phyloP scores from a whole-genome alignment of 2,113 vertebrate species.

The Emydocephalus ijimae region DNA sequence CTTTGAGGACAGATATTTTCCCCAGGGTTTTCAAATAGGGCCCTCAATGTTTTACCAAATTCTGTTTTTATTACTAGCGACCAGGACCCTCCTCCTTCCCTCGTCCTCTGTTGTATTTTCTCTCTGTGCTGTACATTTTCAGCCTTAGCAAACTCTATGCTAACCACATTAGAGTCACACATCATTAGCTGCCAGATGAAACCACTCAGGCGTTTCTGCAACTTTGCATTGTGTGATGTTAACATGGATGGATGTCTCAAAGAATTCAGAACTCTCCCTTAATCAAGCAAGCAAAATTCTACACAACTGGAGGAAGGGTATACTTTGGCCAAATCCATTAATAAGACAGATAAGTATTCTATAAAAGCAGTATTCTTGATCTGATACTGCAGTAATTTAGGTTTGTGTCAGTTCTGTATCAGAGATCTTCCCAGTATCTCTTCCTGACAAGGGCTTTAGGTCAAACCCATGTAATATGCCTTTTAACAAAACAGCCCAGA shows the following conservation, averaged over 20 bases:
- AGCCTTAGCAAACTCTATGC: slow-evolving; percentile 3
- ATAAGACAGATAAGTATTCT: neutral
- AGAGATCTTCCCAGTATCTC: neutral
- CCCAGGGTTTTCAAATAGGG: neutral
- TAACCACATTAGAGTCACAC: slow-evolving; percentile 31
- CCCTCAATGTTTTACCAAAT: neutral
- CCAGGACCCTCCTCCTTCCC: neutral
- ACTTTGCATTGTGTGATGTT: slow-evolving; percentile 24
- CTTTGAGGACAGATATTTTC: neutral
- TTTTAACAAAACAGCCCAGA: neutral
- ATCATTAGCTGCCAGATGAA: slow-evolving; percentile 32
- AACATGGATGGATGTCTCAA: slow-evolving; percentile 17
- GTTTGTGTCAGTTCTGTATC: neutral
- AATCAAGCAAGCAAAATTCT: neutral
- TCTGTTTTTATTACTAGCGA: slow-evolving; percentile 1
- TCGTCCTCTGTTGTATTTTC: neutral
- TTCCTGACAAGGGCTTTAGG: neutral
- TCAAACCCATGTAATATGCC: neutral
- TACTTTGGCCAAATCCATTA: neutral
- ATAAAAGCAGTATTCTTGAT: neutral
- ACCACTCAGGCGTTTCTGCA: slow-evolving; percentile 27
- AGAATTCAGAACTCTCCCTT: neutral
- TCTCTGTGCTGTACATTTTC: slow-evolving; percentile 6
- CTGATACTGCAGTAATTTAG: neutral
- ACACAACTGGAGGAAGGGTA: neutral